phyloP scores from a whole-genome alignment of 2,888 invertebrate species.

The Phengaris alcon region DNA sequence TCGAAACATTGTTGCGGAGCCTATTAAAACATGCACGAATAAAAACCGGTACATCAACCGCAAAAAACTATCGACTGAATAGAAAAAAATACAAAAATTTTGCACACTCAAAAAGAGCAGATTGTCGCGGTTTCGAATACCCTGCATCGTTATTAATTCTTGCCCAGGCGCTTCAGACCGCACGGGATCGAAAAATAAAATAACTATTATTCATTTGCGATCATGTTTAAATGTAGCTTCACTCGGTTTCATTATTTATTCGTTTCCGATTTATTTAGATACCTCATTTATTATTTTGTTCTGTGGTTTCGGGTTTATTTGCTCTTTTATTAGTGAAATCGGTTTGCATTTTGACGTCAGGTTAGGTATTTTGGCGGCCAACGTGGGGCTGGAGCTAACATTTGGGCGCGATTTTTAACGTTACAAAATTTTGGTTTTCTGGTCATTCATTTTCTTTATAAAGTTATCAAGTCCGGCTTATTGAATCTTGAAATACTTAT shows the following conservation, averaged over 20 bases:
- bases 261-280: conserved; percentile 26
- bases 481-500: too few relatives aligned
- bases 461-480: too few relatives aligned
- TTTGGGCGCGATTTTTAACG: too few relatives aligned
- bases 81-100: conserved; percentile 62
- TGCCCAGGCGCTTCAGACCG: conserved; percentile 64
- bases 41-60: conserved; percentile 65
- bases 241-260: conserved; percentile 40
- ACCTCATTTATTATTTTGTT: background rate
- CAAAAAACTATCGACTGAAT: conserved; percentile 75
- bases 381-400: background rate
- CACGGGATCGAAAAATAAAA: conserved; percentile 76
- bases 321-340: conserved; percentile 11
- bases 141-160: conserved; percentile 71
- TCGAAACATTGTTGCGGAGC: conserved; percentile 36
- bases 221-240: conserved; percentile 64
- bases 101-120: conserved; percentile 67
- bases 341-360: background rate
- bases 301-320: background rate
- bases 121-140: conserved; percentile 69
- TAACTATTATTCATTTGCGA: conserved; percentile 74
- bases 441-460: too few relatives aligned
- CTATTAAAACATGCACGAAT: conserved; percentile 48
- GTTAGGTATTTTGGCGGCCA: background rate
- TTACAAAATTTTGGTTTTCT: too few relatives aligned